Percentiles rank a stretch among this genome's conserved stretches.
Conservation (phyloP, 2,888 invertebrate species). For the Pseudolycoriella hygida region DNA sequence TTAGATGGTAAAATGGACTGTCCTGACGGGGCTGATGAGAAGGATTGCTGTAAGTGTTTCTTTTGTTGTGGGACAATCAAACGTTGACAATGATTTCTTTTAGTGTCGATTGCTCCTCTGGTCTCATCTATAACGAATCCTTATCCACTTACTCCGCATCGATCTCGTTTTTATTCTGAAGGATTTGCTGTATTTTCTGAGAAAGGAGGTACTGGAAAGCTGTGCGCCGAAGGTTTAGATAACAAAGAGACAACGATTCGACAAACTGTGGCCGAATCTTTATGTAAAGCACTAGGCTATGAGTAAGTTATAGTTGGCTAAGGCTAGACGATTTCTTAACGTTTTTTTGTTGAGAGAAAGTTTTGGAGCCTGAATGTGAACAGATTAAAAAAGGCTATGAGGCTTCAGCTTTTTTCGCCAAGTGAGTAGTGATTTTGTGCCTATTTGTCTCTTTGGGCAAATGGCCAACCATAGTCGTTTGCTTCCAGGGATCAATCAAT, state of each 20-base stretch:
- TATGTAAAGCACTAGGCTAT: constrained; percentile 60
- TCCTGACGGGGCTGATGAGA: constrained; percentile 72
- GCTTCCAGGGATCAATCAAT: too few relatives aligned
- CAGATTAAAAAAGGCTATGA: too few relatives aligned
- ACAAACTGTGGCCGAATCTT: constrained; percentile 55
- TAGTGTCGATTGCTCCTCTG: constrained; percentile 60
- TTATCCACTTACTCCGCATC: constrained; percentile 48
- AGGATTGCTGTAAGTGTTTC: constrained; percentile 60
- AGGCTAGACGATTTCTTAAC: background rate
- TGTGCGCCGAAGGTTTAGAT: constrained; percentile 65
- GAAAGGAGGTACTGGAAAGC: constrained; percentile 59
- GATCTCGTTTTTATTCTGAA: constrained; percentile 47
- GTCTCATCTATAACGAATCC: constrained; percentile 43
- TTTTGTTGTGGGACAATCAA: background rate
- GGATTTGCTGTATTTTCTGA: constrained; percentile 79
- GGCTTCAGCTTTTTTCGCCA: too few relatives aligned
- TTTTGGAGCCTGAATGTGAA: too few relatives aligned
- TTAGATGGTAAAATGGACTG: constrained; percentile 64
- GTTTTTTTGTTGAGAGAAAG: too few relatives aligned
- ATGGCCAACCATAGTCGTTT: too few relatives aligned
- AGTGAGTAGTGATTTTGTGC: too few relatives aligned
- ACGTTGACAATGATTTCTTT: background rate
- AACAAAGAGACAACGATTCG: constrained; percentile 30
- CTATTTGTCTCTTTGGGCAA: too few relatives aligned
- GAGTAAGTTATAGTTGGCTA: constrained; percentile 35